Base-by-base conservation (phyloP, 2,888 invertebrate genomes). In the Hirtodrosophila alboralis region DNA sequence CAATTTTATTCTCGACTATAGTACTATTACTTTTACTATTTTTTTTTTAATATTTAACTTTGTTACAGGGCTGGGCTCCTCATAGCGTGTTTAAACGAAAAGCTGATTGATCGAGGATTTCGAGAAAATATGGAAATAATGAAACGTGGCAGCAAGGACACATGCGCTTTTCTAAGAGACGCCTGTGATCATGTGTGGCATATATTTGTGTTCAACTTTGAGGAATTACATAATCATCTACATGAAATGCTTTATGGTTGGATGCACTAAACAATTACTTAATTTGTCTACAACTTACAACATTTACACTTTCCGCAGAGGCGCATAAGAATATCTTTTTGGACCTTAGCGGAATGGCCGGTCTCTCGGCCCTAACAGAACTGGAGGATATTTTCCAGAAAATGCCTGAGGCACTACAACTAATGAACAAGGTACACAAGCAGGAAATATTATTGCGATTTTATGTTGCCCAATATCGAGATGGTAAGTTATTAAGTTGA, bases 351-450 rank as follows among this genome's bases (percentile, higher is more conserved):
- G 93, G 94, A 81, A 93, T 93, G 85, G 95, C 96, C 1, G 94
- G 94, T 87, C 96, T 96, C 0, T 93, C 94, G 34, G 94, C 96
- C 1, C 92, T 97, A 75, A 93, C 93, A 26, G 93, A 95, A 87
- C 92, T 97, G 36, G 93, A 94, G 76, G 92, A 92, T 59, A 94
- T 96, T 87, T 94, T 96, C 38, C 91, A 92, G 45, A 93, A 93
- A 57, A 91, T 97, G 76, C 94, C 93, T 56, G 91, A 91, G 34
- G 94, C 96, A 69, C 92, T 93, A 80, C 87, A 84, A 0, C 93
- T 94, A 87, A 92, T 96, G 65, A 91, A 91, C 41, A 89, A 91
- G 65, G 94, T 96, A 91, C 93, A 93, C 81, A 88, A 88, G 10
- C 92, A 93, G 61, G 95, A 95, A 4, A 92, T 92, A 61, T 90